Conservation (phyloP, 2,797 vertebrate species). For the Sylvia borin region DNA sequence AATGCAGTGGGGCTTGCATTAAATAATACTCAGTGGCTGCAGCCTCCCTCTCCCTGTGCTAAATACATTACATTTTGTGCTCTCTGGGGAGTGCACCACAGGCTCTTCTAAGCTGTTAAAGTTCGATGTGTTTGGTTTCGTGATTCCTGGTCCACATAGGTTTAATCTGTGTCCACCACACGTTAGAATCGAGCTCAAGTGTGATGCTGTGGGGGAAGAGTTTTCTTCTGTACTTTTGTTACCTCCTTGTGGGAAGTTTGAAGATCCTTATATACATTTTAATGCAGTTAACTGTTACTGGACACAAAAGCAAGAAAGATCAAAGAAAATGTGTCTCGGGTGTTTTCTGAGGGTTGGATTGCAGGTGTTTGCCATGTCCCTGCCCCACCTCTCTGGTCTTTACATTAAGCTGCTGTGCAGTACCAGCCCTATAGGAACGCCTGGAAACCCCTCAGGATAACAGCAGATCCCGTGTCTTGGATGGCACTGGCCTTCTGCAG, state of each 20-base stretch:
- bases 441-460: not conserved
- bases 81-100: rapidly evolving
- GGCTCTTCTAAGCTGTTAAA: not conserved
- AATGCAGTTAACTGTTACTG: not conserved
- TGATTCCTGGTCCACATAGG: not conserved
- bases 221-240: not conserved
- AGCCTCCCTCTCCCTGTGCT: not conserved
- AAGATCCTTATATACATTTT: not conserved
- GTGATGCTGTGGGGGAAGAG: not conserved
- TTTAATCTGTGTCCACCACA: not conserved
- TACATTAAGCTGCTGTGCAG: not conserved
- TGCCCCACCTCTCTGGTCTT: not conserved
- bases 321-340: not conserved
- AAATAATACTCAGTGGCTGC: not conserved
- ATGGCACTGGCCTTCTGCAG: not conserved
- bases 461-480: not conserved
- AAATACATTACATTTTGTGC: rapidly evolving
- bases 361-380: not conserved
- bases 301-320: not conserved
- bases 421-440: rapidly evolving
- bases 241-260: not conserved
- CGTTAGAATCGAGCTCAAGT: not conserved
- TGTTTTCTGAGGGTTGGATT: not conserved
- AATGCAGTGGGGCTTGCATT: not conserved
- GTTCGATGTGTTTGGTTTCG: not conserved